A percentile compares a stretch with the other conserved stretches of the same genome.
These are phyloP conservation scores for Chamaetylas fuelleborni DNA, from an alignment of 2,113 vertebrate genomes.

Conservation along the genomic window DNA sequence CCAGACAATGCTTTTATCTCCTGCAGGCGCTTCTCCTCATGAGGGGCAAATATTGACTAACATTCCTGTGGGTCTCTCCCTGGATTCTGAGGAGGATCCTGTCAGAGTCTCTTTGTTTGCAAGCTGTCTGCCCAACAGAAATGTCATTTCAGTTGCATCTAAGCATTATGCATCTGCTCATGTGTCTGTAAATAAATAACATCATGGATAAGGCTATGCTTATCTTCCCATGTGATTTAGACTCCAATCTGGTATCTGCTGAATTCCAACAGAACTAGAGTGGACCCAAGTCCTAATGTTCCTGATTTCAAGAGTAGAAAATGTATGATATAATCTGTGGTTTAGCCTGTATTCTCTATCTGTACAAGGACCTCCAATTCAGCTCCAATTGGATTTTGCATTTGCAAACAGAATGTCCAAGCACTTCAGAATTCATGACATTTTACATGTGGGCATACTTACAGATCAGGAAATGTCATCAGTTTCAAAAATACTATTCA, in stretches of 20 bases:
- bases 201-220: background rate
- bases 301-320: background rate
- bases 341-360: background rate
- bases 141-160: constrained; percentile 37
- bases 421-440: background rate
- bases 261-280: background rate
- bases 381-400: background rate
- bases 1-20: background rate
- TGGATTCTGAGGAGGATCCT: background rate
- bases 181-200: constrained; percentile 51
- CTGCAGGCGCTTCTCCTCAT: fast-evolving
- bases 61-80: background rate
- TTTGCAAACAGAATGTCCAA: background rate
- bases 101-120: constrained; percentile 9
- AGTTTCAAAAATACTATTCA: background rate
- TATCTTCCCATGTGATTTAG: constrained; percentile 26
- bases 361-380: background rate
- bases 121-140: constrained; percentile 37
- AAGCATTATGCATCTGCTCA: constrained; percentile 38
- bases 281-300: background rate
- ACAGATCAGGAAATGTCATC: background rate
- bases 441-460: background rate
- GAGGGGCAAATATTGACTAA: fast-evolving
- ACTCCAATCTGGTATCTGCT: constrained; percentile 21
- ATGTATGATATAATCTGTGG: background rate